Base-by-base conservation (phyloP, 2,888 invertebrate genomes). In the Mantis religiosa region DNA sequence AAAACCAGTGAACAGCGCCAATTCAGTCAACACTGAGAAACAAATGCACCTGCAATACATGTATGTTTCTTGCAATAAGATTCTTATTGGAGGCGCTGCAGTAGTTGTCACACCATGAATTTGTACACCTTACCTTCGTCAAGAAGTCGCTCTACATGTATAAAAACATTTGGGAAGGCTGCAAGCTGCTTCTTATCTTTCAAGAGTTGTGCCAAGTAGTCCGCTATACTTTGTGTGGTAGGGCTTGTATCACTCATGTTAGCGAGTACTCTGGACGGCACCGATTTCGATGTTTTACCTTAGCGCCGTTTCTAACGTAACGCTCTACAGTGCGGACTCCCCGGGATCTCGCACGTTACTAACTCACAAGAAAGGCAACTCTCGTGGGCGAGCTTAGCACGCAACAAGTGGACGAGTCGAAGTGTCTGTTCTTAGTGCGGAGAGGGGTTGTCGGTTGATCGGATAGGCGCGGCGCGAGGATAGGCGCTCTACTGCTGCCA, bases 131-230 rank as follows among this genome's bases (percentile, higher is more conserved):
- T 96, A 99, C 99, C 99, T 97, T 99, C 99, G 94, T 99, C 99
- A 93, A 99, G 96, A 93, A 99, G 97, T 94, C 99, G 96, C 95
- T 99, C 99, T 94, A 99, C 97, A 95, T 99, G 99, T 95, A 98
- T 97, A 95, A 99, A 99, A 94, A 99, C 98, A 96, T 99, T 99
- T 92, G 99, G 99, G 95, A 99, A 99, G 93, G 99, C 99, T 93
- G 98, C 98, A 94, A 99, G 96, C 95, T 99, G 99, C 95, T 99
- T 99, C 95, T 99, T 98, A 96, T 99, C 99, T 96, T 99, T 99
- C 94, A 99, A 96, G 95, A 99, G 96, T 95, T 99, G 99, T 94
- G 99, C 99, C 96, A 99, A 96, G 95, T 99, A 99, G 95, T 99
- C 99, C 95, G 99, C 98, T 95, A 98, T 98, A 95, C 98, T 98